phyloP scores from a whole-genome alignment of 2,797 vertebrate genomes.

The Enteromius viviparus region DNA sequence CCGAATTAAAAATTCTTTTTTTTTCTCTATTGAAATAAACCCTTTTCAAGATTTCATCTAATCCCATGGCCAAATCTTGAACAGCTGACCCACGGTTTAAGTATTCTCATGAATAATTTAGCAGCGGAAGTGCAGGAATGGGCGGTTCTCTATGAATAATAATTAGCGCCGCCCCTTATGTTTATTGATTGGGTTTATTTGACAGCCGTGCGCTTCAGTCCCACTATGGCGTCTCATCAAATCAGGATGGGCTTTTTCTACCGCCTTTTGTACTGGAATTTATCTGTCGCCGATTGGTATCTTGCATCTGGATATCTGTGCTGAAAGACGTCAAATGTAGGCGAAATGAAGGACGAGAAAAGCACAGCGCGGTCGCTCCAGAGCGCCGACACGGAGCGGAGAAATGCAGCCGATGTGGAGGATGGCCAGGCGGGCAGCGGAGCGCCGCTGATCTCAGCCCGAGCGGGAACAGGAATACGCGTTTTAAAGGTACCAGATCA shows the following conservation, averaged over 20 bases:
- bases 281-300: conserved; percentile 64
- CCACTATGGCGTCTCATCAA: conserved; percentile 78
- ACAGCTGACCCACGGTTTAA: background rate
- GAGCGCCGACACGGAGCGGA: conserved; percentile 63
- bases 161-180: conserved; percentile 72
- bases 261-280: conserved; percentile 72
- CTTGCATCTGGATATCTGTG: conserved; percentile 50
- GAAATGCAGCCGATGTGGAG: conserved; percentile 72
- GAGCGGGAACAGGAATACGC: conserved; percentile 77
- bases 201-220: conserved; percentile 70
- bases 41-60: no score
- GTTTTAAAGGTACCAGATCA: conserved; percentile 76
- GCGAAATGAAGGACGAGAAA: conserved; percentile 80
- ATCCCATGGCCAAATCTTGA: background rate
- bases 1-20: background rate
- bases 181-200: conserved; percentile 74
- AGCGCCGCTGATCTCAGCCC: conserved; percentile 74
- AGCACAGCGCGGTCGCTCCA: conserved; percentile 59
- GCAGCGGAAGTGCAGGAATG: conserved; percentile 51
- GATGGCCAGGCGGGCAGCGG: conserved; percentile 74
- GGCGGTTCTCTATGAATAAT: conserved; percentile 67
- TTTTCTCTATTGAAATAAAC: no score
- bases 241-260: conserved; percentile 67
- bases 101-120: conserved; percentile 58
- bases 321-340: conserved; percentile 67